These are phyloP conservation scores for Gastrophryne carolinensis DNA, from an alignment of 2,797 vertebrate species.

Conservation along the genomic window DNA sequence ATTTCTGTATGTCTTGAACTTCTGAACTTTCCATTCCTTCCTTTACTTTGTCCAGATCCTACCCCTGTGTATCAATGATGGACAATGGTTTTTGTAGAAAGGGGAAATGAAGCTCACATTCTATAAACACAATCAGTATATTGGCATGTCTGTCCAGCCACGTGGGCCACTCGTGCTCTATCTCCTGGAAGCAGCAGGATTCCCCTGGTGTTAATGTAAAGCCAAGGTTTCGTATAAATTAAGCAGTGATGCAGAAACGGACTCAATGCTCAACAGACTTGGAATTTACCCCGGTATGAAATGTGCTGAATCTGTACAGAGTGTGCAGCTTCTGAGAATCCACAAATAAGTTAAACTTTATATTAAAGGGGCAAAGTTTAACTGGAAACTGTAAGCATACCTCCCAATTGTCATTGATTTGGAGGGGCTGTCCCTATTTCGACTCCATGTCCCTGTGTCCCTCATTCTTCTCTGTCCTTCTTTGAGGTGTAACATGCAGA, in stretches of 20 bases:
- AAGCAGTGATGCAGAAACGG: constrained; percentile 20
- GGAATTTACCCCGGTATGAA: constrained; percentile 39
- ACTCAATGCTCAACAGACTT: constrained; percentile 21
- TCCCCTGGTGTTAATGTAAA: constrained; percentile 38
- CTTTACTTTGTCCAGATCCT: constrained; percentile 6
- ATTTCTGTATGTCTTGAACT: constrained; percentile 2
- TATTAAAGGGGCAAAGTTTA: background rate
- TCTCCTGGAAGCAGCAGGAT: background rate
- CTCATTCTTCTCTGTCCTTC: too few relatives aligned
- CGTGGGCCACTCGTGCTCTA: constrained; percentile 4
- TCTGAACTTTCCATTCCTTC: background rate
- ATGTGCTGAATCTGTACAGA: constrained; percentile 34
- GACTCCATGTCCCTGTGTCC: too few relatives aligned
- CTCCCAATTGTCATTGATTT: too few relatives aligned
- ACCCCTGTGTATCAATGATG: constrained; percentile 1
- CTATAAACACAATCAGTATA: constrained; percentile 16
- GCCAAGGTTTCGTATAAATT: constrained; percentile 1
- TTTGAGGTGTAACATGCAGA: too few relatives aligned
- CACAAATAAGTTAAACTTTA: constrained; percentile 8
- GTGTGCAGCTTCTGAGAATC: background rate
- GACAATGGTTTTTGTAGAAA: constrained; percentile 15
- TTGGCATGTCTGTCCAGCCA: background rate
- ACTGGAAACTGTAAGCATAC: background rate
- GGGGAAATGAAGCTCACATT: constrained; percentile 3
- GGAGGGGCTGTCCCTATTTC: too few relatives aligned